Evolutionary conservation across 1,140 invertebrate genomes (phyloP).

Genomic region (Scylla paramamosain): DNA sequence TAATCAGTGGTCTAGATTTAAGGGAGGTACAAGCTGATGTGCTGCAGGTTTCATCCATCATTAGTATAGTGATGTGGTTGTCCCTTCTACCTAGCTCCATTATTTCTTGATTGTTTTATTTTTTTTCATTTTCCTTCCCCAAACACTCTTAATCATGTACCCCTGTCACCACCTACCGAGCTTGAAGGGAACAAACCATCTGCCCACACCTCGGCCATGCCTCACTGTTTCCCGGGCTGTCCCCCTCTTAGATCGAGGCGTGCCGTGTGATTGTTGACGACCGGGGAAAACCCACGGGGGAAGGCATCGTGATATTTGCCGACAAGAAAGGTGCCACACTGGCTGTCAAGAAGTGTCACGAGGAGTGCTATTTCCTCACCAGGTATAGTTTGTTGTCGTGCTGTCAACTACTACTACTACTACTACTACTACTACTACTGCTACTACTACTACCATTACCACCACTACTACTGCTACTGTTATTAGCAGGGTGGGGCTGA

Average conservation of each 20-base stretch:
- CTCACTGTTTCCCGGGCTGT: conserved; percentile 58
- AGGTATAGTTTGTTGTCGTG: conserved; percentile 83
- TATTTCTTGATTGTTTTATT: neutral
- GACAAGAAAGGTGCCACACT: conserved; percentile 92
- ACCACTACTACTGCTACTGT: neutral
- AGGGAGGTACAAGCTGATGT: too few species aligned
- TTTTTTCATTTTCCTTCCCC: neutral
- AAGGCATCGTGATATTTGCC: conserved; percentile 98
- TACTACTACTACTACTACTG: conserved; percentile 5
- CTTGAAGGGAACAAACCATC: neutral
- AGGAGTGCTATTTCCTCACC: conserved; percentile 96
- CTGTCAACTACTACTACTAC: conserved; percentile 39
- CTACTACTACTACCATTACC: neutral
- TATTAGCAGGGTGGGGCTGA: neutral
- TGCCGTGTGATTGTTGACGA: conserved; percentile 98
- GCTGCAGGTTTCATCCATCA: neutral
- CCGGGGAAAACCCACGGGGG: conserved; percentile 95
- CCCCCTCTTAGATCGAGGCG: conserved; percentile 86
- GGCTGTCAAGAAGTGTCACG: conserved; percentile 93
- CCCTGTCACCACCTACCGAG: neutral
- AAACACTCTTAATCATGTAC: neutral
- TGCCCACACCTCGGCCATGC: neutral
- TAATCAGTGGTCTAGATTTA: too few species aligned
- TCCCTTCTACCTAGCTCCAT: neutral
- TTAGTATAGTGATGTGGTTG: neutral